These are phyloP conservation scores for Crocodylus rhombifer DNA, from an alignment of 2,797 vertebrate species.

Conservation along the genomic window DNA sequence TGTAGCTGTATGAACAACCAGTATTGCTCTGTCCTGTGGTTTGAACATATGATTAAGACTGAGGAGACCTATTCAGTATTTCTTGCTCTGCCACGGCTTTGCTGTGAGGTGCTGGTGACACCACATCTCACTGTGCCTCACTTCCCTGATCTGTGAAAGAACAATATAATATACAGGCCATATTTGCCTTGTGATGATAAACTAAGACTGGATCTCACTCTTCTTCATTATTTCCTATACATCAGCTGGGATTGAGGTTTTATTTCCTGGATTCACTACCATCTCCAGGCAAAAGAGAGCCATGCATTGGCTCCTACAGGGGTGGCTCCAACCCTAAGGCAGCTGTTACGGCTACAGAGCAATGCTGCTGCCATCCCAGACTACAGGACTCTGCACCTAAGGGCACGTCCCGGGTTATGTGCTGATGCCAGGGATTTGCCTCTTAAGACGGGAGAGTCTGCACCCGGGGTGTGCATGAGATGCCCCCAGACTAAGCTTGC, in stretches of 20 bases:
- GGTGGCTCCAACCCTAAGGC: not conserved
- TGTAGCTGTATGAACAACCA: not conserved
- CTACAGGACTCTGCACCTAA: not conserved
- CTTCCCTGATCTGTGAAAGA: not conserved
- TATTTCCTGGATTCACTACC: not conserved
- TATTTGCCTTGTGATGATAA: not conserved
- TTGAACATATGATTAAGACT: not conserved
- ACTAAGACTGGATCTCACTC: not conserved
- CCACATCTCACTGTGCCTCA: not conserved
- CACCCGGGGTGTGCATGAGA: not conserved
- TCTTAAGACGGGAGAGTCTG: not conserved
- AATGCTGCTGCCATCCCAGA: not conserved
- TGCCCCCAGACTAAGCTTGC: not conserved
- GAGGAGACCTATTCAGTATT: not conserved
- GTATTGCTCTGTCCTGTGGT: not conserved
- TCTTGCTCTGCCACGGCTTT: not conserved
- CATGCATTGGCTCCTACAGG: not conserved
- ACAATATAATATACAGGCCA: not conserved
- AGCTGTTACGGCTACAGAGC: not conserved
- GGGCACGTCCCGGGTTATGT: not conserved
- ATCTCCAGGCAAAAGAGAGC: not conserved
- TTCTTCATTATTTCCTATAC: not conserved
- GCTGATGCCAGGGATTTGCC: not conserved
- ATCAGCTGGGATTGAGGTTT: not conserved
- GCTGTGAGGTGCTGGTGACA: not conserved